A percentile compares a stretch with the other conserved stretches of the same genome.
Conservation (phyloP, 2,797 vertebrate genomes). For the Pterois miles region DNA sequence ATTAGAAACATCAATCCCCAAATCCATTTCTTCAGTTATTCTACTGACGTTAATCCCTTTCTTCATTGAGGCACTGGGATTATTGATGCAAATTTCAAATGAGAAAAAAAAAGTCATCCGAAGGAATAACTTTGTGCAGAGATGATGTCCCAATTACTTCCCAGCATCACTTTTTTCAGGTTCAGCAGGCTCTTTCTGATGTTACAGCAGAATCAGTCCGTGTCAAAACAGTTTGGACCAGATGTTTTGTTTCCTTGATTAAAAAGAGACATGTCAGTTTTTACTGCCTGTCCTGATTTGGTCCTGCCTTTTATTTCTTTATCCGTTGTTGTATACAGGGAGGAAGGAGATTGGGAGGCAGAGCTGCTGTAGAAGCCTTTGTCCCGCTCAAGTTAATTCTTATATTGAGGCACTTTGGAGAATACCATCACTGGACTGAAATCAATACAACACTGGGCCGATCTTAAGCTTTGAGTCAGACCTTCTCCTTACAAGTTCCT, state of each 20-base stretch:
- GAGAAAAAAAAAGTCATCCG: constrained; percentile 37
- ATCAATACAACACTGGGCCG: constrained; percentile 56
- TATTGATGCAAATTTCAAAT: constrained; percentile 65
- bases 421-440: constrained; percentile 53
- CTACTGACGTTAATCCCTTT: constrained; percentile 56
- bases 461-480: constrained; percentile 49
- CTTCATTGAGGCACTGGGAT: constrained; percentile 55
- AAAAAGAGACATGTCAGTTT: neutral
- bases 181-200: neutral
- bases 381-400: constrained; percentile 28
- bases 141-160: constrained; percentile 41
- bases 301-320: neutral
- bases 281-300: neutral
- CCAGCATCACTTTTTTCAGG: neutral
- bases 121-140: constrained; percentile 29
- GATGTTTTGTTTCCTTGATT: neutral
- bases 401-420: constrained; percentile 21
- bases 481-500: constrained; percentile 35
- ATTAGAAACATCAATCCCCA: constrained; percentile 61
- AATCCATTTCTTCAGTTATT: constrained; percentile 61
- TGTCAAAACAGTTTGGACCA: neutral
- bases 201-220: constrained; percentile 1
- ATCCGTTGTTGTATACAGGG: neutral
- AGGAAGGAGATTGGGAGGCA: neutral
- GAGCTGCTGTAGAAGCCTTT: neutral